Base-by-base conservation (phyloP, 1,140 invertebrate species). In the Zeugodacus cucurbitae region DNA sequence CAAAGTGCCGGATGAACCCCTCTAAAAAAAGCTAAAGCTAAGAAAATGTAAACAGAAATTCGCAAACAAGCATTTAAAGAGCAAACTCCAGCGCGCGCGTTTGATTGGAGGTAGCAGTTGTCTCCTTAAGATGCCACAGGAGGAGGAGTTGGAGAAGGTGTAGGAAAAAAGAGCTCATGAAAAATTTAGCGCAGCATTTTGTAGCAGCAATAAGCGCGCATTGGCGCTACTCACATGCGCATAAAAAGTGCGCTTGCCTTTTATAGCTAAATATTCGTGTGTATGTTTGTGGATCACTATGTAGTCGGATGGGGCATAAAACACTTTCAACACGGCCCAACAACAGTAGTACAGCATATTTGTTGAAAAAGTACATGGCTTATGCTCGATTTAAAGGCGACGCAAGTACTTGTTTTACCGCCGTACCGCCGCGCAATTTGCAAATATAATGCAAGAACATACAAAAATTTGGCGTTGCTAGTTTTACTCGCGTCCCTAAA, bases 21-120 rank as follows among this genome's bases (percentile, higher is more conserved):
- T 48, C 54, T n/a, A n/a, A n/a, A n/a, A n/a, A n/a, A n/a, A n/a
- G n/a, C n/a, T n/a, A 88, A 32, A 57, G 85, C 41, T 34, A 54
- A 89, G 91, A 91, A 90, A 91, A 92, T 92, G 91, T 91, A 92
- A 92, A 92, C 85, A 58, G 58, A 91, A 48, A n/a, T 87, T 44
- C 8, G 11, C 8, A 48, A 62, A 87, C 44, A 62, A 59, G n/a
- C 32, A 87, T 58, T 59, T 59, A 87, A 62, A 87, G 57, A 54
- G 32, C 32, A 41, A 14, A 48, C 48, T 34, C 54, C 44, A 87
- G 34, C 88, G 89, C 89, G 34, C 88, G 89, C 89, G 91, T 90
- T 90, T 82, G 74, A 82, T 82, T 82, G 22, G 7, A 44, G 74
- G 44, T 82, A 14, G n/a, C 44, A 29, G 3, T 48, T 82, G n/a